Evolutionary conservation across 1,140 invertebrate species (phyloP).

Genomic region (Drosophila chauvacae): DNA sequence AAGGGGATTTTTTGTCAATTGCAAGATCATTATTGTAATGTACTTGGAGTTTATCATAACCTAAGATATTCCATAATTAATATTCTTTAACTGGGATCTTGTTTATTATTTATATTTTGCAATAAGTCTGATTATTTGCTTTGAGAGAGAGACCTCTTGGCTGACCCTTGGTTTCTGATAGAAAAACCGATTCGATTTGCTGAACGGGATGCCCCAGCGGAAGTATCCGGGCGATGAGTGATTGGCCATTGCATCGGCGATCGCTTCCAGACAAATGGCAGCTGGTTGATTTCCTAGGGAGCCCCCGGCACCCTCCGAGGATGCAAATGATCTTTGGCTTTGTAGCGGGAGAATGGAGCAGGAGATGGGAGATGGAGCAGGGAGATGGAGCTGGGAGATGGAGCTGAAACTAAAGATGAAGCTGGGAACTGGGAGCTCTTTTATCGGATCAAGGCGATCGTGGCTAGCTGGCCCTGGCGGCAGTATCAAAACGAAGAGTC

Average conservation of each 20-base stretch:
- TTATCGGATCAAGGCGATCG: constrained; percentile 56
- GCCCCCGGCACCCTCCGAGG: constrained; percentile 14
- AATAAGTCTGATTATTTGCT: background rate
- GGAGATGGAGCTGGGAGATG: background rate
- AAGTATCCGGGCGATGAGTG: constrained; percentile 52
- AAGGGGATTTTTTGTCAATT: background rate
- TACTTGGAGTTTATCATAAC: too few relatives aligned
- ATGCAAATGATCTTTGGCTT: constrained; percentile 32
- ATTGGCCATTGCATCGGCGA: constrained; percentile 49
- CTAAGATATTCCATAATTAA: background rate
- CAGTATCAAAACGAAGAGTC: constrained; percentile 74
- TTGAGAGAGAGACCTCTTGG: background rate
- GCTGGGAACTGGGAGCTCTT: constrained; percentile 5
- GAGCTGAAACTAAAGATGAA: too few relatives aligned
- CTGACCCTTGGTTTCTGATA: background rate
- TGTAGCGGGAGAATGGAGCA: background rate
- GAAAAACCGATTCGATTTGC: constrained; percentile 7
- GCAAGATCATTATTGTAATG: background rate
- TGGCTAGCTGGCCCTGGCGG: constrained; percentile 38
- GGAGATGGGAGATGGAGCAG: background rate
- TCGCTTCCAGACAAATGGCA: constrained; percentile 45
- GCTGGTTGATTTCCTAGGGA: constrained; percentile 24
- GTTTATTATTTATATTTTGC: background rate
- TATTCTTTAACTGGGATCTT: background rate
- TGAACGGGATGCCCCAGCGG: constrained; percentile 5